phyloP scores from a whole-genome alignment of 2,888 invertebrate species.

The Cephus pulcher region DNA sequence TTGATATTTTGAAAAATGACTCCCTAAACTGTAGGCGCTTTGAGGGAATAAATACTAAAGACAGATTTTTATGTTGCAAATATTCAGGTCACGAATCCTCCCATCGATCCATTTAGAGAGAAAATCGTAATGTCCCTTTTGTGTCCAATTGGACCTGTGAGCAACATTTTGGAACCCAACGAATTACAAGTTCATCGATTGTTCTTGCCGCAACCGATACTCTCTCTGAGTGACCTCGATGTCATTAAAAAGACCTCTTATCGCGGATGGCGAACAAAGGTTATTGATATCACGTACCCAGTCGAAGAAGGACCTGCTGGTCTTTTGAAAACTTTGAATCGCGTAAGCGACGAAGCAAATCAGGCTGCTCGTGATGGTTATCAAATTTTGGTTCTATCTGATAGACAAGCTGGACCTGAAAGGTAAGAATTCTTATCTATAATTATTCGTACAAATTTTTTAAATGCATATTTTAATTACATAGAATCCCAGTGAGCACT shows the following conservation, averaged over 20 bases:
- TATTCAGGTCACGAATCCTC: conserved; percentile 91
- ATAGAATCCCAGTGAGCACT: conserved; percentile 81
- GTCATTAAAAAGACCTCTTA: conserved; percentile 86
- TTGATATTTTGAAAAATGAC: conserved; percentile 10
- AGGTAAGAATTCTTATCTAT: conserved; percentile 41
- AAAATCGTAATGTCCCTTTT: conserved; percentile 98
- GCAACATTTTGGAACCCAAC: conserved; percentile 92
- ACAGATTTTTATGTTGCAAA: neutral
- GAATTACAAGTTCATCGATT: conserved; percentile 89
- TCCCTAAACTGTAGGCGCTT: neutral
- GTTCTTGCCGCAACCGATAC: conserved; percentile 93
- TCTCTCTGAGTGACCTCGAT: conserved; percentile 91
- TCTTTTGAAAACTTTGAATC: conserved; percentile 81
- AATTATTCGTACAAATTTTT: conserved; percentile 7
- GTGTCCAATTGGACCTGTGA: conserved; percentile 96
- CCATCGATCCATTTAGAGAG: conserved; percentile 98
- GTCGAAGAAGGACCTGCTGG: conserved; percentile 80
- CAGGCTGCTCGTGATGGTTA: conserved; percentile 81
- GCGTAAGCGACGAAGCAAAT: conserved; percentile 84
- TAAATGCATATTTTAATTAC: conserved; percentile 18
- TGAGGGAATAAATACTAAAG: neutral
- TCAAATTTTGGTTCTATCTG: conserved; percentile 90
- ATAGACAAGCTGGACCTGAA: conserved; percentile 75
- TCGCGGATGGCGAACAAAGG: conserved; percentile 89
- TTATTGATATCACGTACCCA: conserved; percentile 91